These are phyloP conservation scores for Tylochromis polylepis DNA, from an alignment of 2,113 vertebrate genomes.

Conservation along the genomic window DNA sequence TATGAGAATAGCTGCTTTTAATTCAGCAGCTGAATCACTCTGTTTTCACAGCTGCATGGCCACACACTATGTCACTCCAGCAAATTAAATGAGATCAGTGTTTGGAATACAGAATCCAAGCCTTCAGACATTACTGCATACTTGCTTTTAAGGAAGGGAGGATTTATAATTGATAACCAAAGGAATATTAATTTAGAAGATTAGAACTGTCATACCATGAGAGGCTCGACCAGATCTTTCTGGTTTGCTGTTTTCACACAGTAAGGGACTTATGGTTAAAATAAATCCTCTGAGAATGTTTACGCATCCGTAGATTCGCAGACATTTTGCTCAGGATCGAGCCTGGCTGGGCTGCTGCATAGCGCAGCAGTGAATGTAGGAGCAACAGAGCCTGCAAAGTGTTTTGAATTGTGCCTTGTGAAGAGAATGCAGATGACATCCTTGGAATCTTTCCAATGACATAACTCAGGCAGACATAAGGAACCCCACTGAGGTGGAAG, in stretches of 20 bases:
- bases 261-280: not conserved
- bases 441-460: conserved; percentile 2
- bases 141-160: not conserved
- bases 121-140: not conserved
- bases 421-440: conserved; percentile 26
- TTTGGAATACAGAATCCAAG: not conserved
- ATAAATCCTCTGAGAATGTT: not conserved
- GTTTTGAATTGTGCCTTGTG: conserved; percentile 22
- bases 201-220: not conserved
- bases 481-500: conserved; percentile 6
- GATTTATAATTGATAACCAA: not conserved
- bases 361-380: not conserved
- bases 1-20: conserved; percentile 7
- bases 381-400: not conserved
- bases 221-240: not conserved
- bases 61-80: not conserved
- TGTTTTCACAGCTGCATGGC: conserved; percentile 41
- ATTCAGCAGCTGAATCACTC: conserved; percentile 6
- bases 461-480: conserved; percentile 9
- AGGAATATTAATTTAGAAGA: conserved; percentile 11
- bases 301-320: not conserved
- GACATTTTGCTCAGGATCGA: not conserved
- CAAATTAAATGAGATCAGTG: conserved; percentile 12
- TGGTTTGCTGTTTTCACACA: not conserved
- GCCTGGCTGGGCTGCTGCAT: not conserved